A percentile compares a stretch with the other conserved stretches of the same genome.
Conservation (phyloP, 2,113 vertebrate species). For the Erythrocercus mccallii region DNA sequence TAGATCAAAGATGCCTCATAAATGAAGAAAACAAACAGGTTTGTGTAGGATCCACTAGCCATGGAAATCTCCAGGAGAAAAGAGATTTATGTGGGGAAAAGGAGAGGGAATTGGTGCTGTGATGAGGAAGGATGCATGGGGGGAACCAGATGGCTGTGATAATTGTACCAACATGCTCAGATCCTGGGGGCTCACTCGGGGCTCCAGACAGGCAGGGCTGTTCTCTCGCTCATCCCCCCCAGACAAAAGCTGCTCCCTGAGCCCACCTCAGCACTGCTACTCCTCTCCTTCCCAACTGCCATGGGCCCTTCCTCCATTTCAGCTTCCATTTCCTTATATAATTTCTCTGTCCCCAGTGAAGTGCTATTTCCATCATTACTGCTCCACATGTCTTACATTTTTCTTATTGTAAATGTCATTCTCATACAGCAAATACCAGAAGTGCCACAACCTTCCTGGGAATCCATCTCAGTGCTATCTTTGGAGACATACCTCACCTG, state of each 20-base stretch:
- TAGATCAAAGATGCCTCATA: neutral
- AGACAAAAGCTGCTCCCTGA: neutral
- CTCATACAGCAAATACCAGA: neutral
- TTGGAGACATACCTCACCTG: neutral
- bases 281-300: neutral
- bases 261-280: rapidly evolving
- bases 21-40: neutral
- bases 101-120: neutral
- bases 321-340: neutral
- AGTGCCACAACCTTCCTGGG: neutral
- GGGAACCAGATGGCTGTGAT: neutral
- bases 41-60: neutral
- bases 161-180: neutral
- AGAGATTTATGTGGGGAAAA: neutral
- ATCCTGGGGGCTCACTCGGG: rapidly evolving
- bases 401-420: slow-evolving; percentile 19
- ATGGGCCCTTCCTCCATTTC: neutral
- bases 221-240: neutral
- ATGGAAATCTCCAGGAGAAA: neutral
- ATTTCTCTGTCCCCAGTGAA: neutral
- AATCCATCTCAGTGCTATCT: neutral
- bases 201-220: rapidly evolving
- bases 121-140: neutral
- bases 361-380: neutral
- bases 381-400: neutral